Evolutionary conservation across 1,140 invertebrate genomes (phyloP).

Genomic region (Dolichoris vasculosae): DNA sequence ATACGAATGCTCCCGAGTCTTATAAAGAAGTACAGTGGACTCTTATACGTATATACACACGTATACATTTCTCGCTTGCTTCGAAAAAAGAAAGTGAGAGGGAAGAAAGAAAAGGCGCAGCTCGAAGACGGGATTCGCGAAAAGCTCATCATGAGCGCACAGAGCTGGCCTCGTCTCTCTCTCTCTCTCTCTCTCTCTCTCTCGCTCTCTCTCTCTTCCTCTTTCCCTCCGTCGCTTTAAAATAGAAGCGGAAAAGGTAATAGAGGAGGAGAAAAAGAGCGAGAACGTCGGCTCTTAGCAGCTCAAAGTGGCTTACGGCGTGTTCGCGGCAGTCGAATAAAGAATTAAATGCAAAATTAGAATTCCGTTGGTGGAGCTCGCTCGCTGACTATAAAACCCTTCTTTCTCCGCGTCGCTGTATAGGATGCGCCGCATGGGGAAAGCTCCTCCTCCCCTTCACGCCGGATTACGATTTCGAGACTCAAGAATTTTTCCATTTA

Average conservation of each 20-base stretch:
- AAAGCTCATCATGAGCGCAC: conserved; percentile 42
- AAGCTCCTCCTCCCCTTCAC: conserved; percentile 53
- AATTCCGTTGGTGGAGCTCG: conserved; percentile 60
- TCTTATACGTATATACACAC: background rate
- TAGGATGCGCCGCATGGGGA: background rate
- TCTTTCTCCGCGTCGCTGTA: background rate
- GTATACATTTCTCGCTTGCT: background rate
- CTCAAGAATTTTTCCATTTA: conserved; percentile 75
- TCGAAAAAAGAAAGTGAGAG: background rate
- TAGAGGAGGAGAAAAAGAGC: background rate
- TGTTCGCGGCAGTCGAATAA: conserved; percentile 58
- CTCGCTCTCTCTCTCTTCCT: conserved; percentile 17
- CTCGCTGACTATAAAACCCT: conserved; percentile 65
- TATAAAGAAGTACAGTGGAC: conserved; percentile 18
- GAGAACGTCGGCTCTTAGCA: conserved; percentile 31
- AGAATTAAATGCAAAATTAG: conserved; percentile 67
- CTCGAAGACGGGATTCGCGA: conserved; percentile 30
- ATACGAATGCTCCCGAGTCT: conserved; percentile 20
- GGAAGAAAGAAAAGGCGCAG: background rate
- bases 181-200: background rate
- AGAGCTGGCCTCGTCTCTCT: background rate
- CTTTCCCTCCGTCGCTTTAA: background rate
- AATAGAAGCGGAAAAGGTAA: background rate
- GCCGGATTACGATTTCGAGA: conserved; percentile 70
- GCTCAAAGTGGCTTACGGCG: conserved; percentile 54